Evolutionary conservation across 2,113 vertebrate genomes (phyloP).

Genomic region (Microtus oregoni): DNA sequence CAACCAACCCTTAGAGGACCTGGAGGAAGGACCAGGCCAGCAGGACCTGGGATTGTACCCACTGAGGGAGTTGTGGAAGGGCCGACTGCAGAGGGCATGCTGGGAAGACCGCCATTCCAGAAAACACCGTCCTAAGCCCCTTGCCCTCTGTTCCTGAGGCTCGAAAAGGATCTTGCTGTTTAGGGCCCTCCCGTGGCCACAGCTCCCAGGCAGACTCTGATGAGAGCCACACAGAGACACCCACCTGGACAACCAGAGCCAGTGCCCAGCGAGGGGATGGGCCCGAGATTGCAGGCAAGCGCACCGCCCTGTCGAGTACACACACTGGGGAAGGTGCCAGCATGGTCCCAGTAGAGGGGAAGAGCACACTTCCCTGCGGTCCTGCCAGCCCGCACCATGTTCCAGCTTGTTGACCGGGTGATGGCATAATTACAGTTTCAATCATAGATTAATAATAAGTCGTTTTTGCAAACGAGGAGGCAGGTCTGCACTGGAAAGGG

Average conservation of each 20-base stretch:
- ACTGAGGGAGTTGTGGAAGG: not conserved
- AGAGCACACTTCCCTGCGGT: slow-evolving; percentile 50
- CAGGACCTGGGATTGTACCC: not conserved
- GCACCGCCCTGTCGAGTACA: accelerated
- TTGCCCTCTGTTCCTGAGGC: too few species aligned
- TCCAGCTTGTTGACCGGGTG: slow-evolving; percentile 75
- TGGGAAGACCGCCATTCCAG: not conserved
- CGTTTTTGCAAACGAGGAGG: slow-evolving; percentile 79
- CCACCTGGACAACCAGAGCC: not conserved
- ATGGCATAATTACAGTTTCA: slow-evolving; percentile 87
- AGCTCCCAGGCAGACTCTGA: not conserved
- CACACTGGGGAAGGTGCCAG: not conserved
- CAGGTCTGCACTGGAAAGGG: slow-evolving; percentile 85
- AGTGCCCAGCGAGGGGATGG: not conserved
- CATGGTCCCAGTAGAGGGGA: not conserved
- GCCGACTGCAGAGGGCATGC: accelerated
- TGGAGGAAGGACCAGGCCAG: not conserved
- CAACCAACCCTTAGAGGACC: not conserved
- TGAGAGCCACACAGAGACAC: not conserved
- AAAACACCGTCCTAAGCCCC: not conserved
- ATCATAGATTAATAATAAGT: slow-evolving; percentile 86
- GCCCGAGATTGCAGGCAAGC: not conserved
- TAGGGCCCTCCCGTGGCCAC: not conserved
- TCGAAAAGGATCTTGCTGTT: not conserved
- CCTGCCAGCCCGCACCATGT: slow-evolving; percentile 69